Conservation (phyloP, 2,888 invertebrate genomes). For the Acronicta aceris region DNA sequence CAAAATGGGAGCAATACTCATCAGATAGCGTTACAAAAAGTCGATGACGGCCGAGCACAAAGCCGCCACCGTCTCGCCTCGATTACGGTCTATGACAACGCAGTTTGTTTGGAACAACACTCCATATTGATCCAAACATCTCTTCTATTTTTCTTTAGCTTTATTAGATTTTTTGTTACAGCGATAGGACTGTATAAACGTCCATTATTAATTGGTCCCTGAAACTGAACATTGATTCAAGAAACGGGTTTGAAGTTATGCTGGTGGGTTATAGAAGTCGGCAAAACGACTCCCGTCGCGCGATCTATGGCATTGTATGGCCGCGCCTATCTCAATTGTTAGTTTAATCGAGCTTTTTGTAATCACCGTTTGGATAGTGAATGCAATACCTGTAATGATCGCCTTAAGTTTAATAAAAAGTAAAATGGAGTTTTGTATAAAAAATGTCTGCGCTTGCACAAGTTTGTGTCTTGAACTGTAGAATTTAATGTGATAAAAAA, state of each 20-base stretch:
- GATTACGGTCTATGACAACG: slow-evolving; percentile 89
- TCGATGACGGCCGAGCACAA: slow-evolving; percentile 82
- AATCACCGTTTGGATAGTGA: slow-evolving; percentile 74
- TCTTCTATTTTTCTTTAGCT: slow-evolving; percentile 83
- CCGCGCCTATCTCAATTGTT: slow-evolving; percentile 81
- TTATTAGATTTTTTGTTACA: slow-evolving; percentile 84
- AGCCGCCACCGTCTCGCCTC: slow-evolving; percentile 86
- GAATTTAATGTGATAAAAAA: background rate
- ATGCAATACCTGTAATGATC: slow-evolving; percentile 68
- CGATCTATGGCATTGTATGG: slow-evolving; percentile 84
- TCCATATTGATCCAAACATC: slow-evolving; percentile 88
- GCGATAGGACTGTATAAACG: slow-evolving; percentile 62
- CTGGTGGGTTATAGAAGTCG: slow-evolving; percentile 61
- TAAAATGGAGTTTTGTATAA: slow-evolving; percentile 58
- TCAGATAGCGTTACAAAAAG: slow-evolving; percentile 87
- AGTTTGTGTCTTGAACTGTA: slow-evolving; percentile 28
- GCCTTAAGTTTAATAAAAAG: slow-evolving; percentile 65
- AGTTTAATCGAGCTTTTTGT: slow-evolving; percentile 86
- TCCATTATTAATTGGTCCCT: slow-evolving; percentile 61
- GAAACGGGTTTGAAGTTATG: slow-evolving; percentile 46
- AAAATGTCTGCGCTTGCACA: slow-evolving; percentile 31
- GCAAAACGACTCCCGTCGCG: slow-evolving; percentile 78
- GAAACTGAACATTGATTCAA: slow-evolving; percentile 7
- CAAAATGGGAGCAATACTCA: slow-evolving; percentile 88
- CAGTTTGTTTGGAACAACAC: slow-evolving; percentile 85